Evolutionary conservation across 2,888 invertebrate genomes (phyloP), one percentile per base, ranked within the genome.

Genomic region (Andricus curvator): DNA sequence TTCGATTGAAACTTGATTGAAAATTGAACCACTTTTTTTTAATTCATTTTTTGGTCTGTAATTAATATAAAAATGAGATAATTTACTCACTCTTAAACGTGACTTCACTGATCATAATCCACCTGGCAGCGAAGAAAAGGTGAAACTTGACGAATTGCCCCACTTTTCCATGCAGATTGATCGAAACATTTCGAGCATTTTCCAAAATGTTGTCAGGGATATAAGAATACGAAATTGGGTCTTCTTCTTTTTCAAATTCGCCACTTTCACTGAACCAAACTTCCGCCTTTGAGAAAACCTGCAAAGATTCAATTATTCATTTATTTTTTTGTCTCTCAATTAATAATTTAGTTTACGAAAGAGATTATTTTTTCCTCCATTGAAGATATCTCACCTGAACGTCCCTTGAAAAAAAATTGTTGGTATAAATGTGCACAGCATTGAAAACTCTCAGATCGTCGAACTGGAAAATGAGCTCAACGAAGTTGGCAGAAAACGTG

Each of bases 91-190:
- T 93, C 84, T 94, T 94, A 88, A 95, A 95, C 66, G 93, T 93
- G 80, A 96, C 94, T 93, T 96, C 96, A 90, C 96, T 95, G 86
- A 96, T 94, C 94, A 96, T 95, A 88, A 96, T 94, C 96, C 96
- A 96, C 80, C 94, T 94, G 78, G 95, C 94, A 76, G 95, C 95
- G 89, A 96, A 96, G 90, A 94, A 94, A 66, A 96, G 93, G 81
- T 95, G 93, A 85, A 95, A 90, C 93, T 94, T 95, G 86, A 96
- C 93, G 90, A 94, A 95, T 85, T 93, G 94, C 48, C 95, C 96
- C 6, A 95, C 90, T 81, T 95, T 93, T 82, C 94, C 92, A 88
- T 95, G 94, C 64, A 96, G 93, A 82, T 94, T 94, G 84, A 97
- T 95, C 85, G 95, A 94, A 68, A 97, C 95, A 91, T 95, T 95